These are phyloP conservation scores for Aproaerema taeniolella DNA, from an alignment of 2,888 invertebrate species.

Conservation along the genomic window DNA sequence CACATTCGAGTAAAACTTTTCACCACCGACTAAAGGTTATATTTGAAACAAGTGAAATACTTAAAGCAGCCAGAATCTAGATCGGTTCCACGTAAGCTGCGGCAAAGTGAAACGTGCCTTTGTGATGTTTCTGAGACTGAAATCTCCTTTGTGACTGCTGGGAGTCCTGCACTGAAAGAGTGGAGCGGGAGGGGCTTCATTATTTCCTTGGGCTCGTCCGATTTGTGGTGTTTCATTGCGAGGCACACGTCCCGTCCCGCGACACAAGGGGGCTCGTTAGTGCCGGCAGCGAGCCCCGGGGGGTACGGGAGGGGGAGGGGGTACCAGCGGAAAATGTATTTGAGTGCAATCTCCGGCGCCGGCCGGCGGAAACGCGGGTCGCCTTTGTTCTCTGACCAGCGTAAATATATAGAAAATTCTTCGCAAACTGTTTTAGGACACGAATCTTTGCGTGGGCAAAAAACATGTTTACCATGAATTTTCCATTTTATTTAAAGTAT, in stretches of 20 bases:
- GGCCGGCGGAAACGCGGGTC: slow-evolving; percentile 7
- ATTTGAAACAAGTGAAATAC: background rate
- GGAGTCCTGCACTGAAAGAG: no score
- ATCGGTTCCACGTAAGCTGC: background rate
- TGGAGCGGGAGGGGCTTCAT: background rate
- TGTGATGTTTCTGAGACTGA: background rate
- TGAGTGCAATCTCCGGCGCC: slow-evolving; percentile 32
- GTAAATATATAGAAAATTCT: slow-evolving; percentile 12
- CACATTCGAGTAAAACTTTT: slow-evolving; percentile 1
- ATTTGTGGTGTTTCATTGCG: background rate
- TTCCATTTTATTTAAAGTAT: no score
- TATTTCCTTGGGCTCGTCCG: slow-evolving; percentile 1
- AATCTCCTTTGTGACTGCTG: background rate
- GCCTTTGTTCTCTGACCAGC: slow-evolving; percentile 10
- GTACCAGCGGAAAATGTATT: slow-evolving; percentile 25
- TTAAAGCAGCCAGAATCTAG: background rate
- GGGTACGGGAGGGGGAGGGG: background rate
- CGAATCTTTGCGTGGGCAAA: slow-evolving; percentile 2
- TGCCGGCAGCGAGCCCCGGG: background rate
- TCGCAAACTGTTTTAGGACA: slow-evolving; percentile 4
- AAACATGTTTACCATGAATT: no score
- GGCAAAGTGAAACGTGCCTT: slow-evolving; percentile 1
- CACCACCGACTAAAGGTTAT: background rate
- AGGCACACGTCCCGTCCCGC: background rate
- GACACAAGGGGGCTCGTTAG: slow-evolving; percentile 2